phyloP scores from a whole-genome alignment of 2,113 vertebrate genomes.

The Alectura lathami region DNA sequence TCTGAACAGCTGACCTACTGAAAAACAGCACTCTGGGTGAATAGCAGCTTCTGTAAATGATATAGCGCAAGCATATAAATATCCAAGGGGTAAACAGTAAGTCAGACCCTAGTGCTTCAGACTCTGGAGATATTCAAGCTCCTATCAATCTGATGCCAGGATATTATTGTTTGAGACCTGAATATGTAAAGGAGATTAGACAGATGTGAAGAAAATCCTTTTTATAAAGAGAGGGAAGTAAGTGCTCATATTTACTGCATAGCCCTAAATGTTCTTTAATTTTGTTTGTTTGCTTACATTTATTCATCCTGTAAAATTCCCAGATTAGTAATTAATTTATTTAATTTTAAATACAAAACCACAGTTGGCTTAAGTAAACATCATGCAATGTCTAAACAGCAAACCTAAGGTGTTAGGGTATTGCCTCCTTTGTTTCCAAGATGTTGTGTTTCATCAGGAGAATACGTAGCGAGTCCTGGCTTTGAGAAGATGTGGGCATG shows the following conservation, averaged over 20 bases:
- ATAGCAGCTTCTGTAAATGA: slow-evolving; percentile 26
- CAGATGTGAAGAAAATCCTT: background rate
- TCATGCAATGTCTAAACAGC: background rate
- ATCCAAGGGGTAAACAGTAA: slow-evolving; percentile 30
- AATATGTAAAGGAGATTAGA: background rate
- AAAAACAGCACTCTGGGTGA: slow-evolving; percentile 11
- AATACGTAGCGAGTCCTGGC: background rate
- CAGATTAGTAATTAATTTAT: background rate
- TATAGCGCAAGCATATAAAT: background rate
- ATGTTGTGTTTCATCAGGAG: background rate
- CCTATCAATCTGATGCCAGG: background rate
- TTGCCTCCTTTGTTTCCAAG: background rate
- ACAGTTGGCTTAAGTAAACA: background rate
- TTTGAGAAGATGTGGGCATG: background rate
- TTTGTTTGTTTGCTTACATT: background rate
- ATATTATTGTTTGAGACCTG: slow-evolving; percentile 4
- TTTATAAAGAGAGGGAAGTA: background rate
- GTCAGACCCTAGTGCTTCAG: background rate
- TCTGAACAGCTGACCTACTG: background rate
- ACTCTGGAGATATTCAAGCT: background rate
- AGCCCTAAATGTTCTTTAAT: background rate
- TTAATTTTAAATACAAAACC: background rate
- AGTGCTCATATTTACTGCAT: background rate
- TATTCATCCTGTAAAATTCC: background rate
- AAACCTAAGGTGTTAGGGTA: background rate